phyloP scores from a whole-genome alignment of 1,140 invertebrate genomes.

The Macrobrachium rosenbergii region DNA sequence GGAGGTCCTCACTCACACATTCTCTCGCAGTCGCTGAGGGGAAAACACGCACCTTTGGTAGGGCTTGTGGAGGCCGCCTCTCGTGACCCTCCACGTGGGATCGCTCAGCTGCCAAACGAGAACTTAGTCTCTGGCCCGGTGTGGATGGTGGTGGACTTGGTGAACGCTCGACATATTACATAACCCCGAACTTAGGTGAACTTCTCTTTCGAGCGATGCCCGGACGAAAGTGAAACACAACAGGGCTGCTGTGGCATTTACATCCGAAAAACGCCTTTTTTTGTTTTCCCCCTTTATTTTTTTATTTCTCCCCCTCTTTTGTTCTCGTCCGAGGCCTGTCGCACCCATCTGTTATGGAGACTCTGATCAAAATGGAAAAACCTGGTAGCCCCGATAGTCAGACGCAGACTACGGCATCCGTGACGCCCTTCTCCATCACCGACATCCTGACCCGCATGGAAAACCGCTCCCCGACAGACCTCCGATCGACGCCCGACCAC shows the following conservation, averaged over 20 bases:
- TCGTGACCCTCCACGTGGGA: slow-evolving; percentile 6
- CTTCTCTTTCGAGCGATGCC: no score
- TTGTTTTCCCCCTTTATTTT: no score
- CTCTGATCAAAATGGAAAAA: slow-evolving; percentile 57
- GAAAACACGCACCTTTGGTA: slow-evolving; percentile 15
- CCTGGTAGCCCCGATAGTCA: slow-evolving; percentile 56
- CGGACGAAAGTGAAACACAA: no score
- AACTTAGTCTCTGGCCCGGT: not conserved
- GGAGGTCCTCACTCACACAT: not conserved
- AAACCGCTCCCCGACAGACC: slow-evolving; percentile 55
- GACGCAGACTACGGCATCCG: slow-evolving; percentile 53
- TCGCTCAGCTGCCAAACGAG: not conserved
- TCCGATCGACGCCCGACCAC: slow-evolving; percentile 40
- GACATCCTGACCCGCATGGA: slow-evolving; percentile 66
- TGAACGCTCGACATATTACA: no score
- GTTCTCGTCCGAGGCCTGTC: not conserved
- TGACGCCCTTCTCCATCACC: slow-evolving; percentile 65
- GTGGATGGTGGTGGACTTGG: slow-evolving; percentile 1
- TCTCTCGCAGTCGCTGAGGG: slow-evolving; percentile 28
- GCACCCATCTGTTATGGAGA: slow-evolving; percentile 37
- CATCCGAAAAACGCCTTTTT: no score
- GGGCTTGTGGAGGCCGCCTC: not conserved
- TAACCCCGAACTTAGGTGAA: no score
- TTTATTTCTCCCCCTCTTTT: not conserved
- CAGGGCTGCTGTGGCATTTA: no score